Evolutionary conservation across 2,888 invertebrate genomes (phyloP), one percentile per base, ranked within the genome.

Genomic region (Acanthosoma haemorrhoidale): DNA sequence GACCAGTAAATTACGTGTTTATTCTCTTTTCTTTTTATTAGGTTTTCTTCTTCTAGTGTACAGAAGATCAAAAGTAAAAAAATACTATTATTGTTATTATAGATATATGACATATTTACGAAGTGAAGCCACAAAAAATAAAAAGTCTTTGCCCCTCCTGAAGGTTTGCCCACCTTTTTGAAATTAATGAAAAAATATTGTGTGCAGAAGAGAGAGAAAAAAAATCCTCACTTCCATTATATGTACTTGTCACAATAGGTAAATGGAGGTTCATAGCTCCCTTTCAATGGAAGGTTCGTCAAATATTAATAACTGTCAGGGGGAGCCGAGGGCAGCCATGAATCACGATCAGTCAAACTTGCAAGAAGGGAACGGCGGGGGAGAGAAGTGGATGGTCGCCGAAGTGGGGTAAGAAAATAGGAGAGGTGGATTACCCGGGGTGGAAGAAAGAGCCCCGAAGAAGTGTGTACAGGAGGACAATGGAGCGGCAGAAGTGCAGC

Each of bases 321-420:
- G 31, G 32, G 18, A 34, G 18, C 18, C 60, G 2, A 16, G 11
- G 60, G 34, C 32, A 16, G 60, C 36, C 60, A 60, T 60, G 60
- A 60, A 60, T 60, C 60, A 60, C 60, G 60, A 60, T 60, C 60
- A 60, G 60, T 60, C 60, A 60, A 60, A 60, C 60, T 34, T 34
- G n/a, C 18, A 13, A 34, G 60, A 18, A 34, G 34, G 18, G 34
- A 34, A 60, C 34, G 15, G 36, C 4, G 32, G 18, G 32, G 58
- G 60, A 36, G 60, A 13, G 36, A 16, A 34, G 34, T 34, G 36
- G 60, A 43, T 43, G 21, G 43, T 43, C 1, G 43, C 21, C 9
- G 43, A 21, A 16, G 60, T 32, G 60, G 60, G 11, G 32, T 36
- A 34, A 34, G 36, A 60, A 60, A 60, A 60, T 60, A 60, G 34